phyloP scores from a whole-genome alignment of 2,113 vertebrate genomes.

The Bettongia penicillata region DNA sequence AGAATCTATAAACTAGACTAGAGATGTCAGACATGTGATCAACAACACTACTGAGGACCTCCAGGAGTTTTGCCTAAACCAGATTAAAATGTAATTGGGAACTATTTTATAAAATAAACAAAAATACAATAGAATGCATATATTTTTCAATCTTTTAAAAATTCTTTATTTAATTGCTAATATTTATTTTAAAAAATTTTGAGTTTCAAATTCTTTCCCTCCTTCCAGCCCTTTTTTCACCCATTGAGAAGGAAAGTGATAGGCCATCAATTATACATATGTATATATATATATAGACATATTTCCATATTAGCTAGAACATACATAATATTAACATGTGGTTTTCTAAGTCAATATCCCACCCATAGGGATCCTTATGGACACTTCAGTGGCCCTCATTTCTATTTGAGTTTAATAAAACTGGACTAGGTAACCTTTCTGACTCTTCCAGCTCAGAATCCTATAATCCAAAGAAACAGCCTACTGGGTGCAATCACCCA shows the following conservation, averaged over 20 bases:
- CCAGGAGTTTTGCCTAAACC: background rate
- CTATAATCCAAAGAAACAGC: background rate
- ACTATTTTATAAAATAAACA: background rate
- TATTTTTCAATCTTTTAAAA: background rate
- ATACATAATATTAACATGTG: background rate
- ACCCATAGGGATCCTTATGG: background rate
- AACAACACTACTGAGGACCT: background rate
- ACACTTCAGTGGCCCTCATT: background rate
- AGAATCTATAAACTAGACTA: background rate
- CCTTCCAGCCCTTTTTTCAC: background rate
- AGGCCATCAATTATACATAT: background rate
- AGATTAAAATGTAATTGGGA: background rate
- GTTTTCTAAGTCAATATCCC: background rate
- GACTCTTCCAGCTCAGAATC: background rate
- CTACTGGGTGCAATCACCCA: background rate
- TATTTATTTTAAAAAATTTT: background rate
- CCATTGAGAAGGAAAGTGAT: background rate
- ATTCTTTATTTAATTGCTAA: background rate
- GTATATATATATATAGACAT: background rate
- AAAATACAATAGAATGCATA: background rate
- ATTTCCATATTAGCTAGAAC: background rate
- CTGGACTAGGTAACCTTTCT: background rate
- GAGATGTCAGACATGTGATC: background rate
- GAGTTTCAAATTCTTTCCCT: background rate
- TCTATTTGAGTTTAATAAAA: background rate